Percentiles rank a stretch among this genome's conserved stretches.
phyloP scores from a whole-genome alignment of 1,140 invertebrate genomes.

The Rhopalosiphum maidis region DNA sequence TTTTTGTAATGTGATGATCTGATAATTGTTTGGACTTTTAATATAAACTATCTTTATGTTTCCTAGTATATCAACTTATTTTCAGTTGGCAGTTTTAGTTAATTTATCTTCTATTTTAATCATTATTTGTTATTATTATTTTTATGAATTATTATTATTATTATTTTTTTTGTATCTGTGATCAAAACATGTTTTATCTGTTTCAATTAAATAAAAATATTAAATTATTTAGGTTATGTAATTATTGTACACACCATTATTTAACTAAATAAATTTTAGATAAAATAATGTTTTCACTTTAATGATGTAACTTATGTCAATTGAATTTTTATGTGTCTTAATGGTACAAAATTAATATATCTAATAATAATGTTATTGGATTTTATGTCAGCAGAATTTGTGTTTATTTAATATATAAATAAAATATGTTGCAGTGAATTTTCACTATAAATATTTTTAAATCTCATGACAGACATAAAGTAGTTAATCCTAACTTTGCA shows the following conservation, averaged over 20 bases:
- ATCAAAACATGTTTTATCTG: slow-evolving; percentile 45
- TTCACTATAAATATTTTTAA: no score
- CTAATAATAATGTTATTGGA: neutral
- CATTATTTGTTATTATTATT: neutral
- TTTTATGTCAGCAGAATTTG: neutral
- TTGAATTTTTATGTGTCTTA: slow-evolving; percentile 40
- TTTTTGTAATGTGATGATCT: slow-evolving; percentile 1
- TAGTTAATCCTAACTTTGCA: neutral
- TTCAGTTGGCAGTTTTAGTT: slow-evolving; percentile 12
- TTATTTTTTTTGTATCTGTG: slow-evolving; percentile 38
- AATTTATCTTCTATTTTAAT: slow-evolving; percentile 32
- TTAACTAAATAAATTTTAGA: slow-evolving; percentile 30
- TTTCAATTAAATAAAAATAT: neutral
- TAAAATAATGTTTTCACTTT: slow-evolving; percentile 15
- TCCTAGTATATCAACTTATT: neutral
- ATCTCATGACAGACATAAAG: neutral
- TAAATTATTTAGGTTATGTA: neutral
- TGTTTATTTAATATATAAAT: neutral
- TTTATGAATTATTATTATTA: neutral
- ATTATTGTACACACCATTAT: neutral
- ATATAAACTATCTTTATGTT: neutral
- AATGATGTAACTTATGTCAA: slow-evolving; percentile 52
- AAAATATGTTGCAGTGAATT: neutral
- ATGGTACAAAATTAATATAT: slow-evolving; percentile 28
- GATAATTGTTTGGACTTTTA: neutral